These are phyloP conservation scores for Mastacembelus armatus DNA, from an alignment of 2,797 vertebrate species.

Conservation along the genomic window DNA sequence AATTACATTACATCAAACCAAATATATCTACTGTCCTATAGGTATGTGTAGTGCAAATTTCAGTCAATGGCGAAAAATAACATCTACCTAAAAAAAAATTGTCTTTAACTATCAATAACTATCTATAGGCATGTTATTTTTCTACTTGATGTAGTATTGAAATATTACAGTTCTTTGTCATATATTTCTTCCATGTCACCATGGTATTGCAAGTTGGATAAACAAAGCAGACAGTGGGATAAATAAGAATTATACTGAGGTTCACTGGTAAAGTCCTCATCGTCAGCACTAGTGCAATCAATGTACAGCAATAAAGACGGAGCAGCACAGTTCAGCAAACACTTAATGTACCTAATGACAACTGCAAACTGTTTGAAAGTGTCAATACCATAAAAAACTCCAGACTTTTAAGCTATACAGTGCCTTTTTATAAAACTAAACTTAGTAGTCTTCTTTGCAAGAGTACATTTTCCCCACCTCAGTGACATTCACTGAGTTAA, in stretches of 20 bases:
- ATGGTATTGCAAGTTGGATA: not conserved
- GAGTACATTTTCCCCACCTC: not conserved
- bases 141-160: not conserved
- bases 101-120: too few species aligned
- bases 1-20: not conserved
- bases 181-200: not conserved
- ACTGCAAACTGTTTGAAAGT: not conserved
- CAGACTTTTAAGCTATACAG: not conserved
- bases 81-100: too few species aligned
- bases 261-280: not conserved
- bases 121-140: too few species aligned
- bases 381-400: not conserved
- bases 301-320: not conserved
- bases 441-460: not conserved
- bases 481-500: not conserved
- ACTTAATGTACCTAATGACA: not conserved
- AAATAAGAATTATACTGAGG: not conserved
- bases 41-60: not conserved
- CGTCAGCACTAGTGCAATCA: not conserved
- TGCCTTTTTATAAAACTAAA: too few species aligned
- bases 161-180: not conserved
- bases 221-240: not conserved
- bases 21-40: not conserved
- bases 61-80: too few species aligned
- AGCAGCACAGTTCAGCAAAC: not conserved